Conservation (phyloP, 1,140 invertebrate genomes). For the Drosophila ananassae region DNA sequence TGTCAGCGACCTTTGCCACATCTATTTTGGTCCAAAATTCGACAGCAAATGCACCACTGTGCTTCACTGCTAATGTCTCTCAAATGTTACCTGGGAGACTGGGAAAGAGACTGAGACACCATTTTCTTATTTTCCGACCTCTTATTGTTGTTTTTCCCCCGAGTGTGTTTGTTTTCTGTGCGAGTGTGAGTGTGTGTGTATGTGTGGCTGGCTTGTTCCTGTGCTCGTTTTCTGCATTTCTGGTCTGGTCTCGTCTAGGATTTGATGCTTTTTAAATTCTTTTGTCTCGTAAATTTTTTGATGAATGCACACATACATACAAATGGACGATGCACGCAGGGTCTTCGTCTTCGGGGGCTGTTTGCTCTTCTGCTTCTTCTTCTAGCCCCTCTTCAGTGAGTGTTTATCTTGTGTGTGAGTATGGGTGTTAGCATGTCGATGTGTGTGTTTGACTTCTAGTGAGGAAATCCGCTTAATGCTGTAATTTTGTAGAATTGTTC, state of each 20-base stretch:
- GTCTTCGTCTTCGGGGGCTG: slow-evolving; percentile 41
- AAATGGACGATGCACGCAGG: slow-evolving; percentile 20
- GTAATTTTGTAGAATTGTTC: slow-evolving; percentile 66
- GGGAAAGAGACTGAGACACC: slow-evolving; percentile 54
- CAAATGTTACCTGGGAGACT: slow-evolving; percentile 64
- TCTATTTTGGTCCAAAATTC: slow-evolving; percentile 25
- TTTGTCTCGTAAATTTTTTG: slow-evolving; percentile 72
- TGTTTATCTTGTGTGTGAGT: slow-evolving; percentile 27
- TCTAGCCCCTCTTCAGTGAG: slow-evolving; percentile 20
- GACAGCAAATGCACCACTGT: slow-evolving; percentile 31
- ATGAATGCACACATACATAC: slow-evolving; percentile 38
- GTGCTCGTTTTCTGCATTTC: slow-evolving; percentile 59
- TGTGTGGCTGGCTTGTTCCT: slow-evolving; percentile 56
- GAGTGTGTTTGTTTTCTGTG: slow-evolving; percentile 31
- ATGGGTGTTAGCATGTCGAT: slow-evolving; percentile 27
- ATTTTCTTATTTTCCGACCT: slow-evolving; percentile 62
- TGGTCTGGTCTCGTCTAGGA: slow-evolving; percentile 62
- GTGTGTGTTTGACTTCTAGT: slow-evolving; percentile 72
- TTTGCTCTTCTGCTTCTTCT: slow-evolving; percentile 34
- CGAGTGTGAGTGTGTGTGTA: slow-evolving; percentile 21
- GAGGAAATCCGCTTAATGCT: slow-evolving; percentile 78
- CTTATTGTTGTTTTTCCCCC: slow-evolving; percentile 29
- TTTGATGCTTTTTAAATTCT: slow-evolving; percentile 74
- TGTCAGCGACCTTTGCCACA: slow-evolving; percentile 32
- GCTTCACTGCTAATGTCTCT: slow-evolving; percentile 63